Percentiles rank a stretch among this genome's conserved stretches.
These are phyloP conservation scores for Spisula subtruncata DNA, from an alignment of 2,888 invertebrate genomes.

Conservation along the genomic window DNA sequence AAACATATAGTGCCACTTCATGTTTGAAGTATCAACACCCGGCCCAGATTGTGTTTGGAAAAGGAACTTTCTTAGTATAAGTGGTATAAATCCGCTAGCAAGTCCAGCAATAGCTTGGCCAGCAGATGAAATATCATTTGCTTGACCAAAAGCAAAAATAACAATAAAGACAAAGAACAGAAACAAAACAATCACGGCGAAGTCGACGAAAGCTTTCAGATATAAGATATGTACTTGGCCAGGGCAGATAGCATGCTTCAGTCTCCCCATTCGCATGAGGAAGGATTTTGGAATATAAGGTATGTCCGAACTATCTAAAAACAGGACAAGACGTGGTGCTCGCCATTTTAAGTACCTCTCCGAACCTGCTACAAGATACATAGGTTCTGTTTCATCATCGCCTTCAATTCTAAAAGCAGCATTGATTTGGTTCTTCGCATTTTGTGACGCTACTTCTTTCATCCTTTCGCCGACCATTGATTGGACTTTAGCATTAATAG, in stretches of 20 bases:
- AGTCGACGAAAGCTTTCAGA: constrained; percentile 55
- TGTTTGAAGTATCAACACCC: constrained; percentile 51
- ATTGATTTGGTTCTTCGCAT: constrained; percentile 44
- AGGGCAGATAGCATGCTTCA: constrained; percentile 56
- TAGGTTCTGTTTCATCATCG: neutral
- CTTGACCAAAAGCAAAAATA: constrained; percentile 64
- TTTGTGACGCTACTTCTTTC: constrained; percentile 37
- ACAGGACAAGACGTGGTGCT: constrained; percentile 45
- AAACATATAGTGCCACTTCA: constrained; percentile 58
- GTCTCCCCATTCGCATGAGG: constrained; percentile 50
- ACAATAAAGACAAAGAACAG: constrained; percentile 62
- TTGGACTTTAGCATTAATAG: constrained; percentile 46
- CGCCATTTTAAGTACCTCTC: constrained; percentile 56
- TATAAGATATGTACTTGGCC: constrained; percentile 54
- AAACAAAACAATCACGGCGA: constrained; percentile 50
- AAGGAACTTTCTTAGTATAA: constrained; percentile 59
- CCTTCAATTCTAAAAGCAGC: constrained; percentile 47
- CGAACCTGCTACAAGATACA: constrained; percentile 34
- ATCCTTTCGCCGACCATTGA: constrained; percentile 46
- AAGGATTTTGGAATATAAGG: constrained; percentile 58
- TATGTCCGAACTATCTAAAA: constrained; percentile 58
- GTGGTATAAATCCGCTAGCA: constrained; percentile 62
- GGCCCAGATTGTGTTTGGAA: constrained; percentile 47
- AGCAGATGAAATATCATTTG: constrained; percentile 53
- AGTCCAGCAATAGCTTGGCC: constrained; percentile 57